Evolutionary conservation across 2,888 invertebrate species (phyloP), one percentile per base, ranked within the genome.

Genomic region (Drosophila neonasuta): DNA sequence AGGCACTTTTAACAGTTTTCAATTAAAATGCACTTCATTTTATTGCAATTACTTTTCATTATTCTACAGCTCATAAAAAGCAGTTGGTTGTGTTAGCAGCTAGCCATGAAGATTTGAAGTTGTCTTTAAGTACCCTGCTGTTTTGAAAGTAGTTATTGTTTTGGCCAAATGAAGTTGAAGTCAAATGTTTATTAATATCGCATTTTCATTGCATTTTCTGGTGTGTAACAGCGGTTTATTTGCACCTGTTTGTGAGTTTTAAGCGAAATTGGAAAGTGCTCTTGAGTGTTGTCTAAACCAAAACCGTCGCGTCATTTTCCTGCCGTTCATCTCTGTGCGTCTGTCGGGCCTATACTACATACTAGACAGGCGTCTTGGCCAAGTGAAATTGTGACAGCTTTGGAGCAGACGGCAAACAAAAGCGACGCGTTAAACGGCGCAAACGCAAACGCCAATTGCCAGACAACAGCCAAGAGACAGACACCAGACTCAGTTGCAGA

Each of bases 321-420:
- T 36, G 34, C 50, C 41, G 51, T 36, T 44, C 42, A 49, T 41
- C 50, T 59, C 51, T 24, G 51, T 42, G 50, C 36, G 44, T 30
- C 49, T 51, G 44, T 17, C 39, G 15, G 13, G 11, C 15, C 9
- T 5, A 5, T 5, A 24, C 24, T 6, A 24, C 24, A 15, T 24
- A 15, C 34, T 9, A 46, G 58, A 46, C 51, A 52, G 50, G 36
- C 71, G 71, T 68, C 66, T 72, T 61, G 66, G 59, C 72, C 65
- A 77, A 77, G 77, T 77, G 77, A 77, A 77, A 77, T 77, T 77
- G 75, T 77, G 77, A 77, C 78, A 75, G 72, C 75, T 75, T 68
- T 50, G 51, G 78, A 77, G 78, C 77, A 77, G 75, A 69, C 75
- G 24, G 60, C 64, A 71, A 65, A 69, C 63, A 58, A 68, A 54